A percentile compares a stretch with the other conserved stretches of the same genome.
phyloP scores from a whole-genome alignment of 2,113 vertebrate genomes.

The Daubentonia madagascariensis region DNA sequence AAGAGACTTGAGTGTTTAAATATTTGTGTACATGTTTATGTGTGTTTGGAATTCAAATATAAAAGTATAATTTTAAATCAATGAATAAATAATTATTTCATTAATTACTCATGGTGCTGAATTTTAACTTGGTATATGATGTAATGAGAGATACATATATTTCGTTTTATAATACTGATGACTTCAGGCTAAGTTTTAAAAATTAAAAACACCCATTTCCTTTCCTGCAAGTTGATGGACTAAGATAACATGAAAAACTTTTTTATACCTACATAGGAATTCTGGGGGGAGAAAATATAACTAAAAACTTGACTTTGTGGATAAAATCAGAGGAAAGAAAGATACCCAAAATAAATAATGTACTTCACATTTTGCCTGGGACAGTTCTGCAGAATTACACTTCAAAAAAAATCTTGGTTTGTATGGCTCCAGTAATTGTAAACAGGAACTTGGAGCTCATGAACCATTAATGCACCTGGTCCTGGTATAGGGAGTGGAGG shows the following conservation, averaged over 20 bases:
- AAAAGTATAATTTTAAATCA: neutral
- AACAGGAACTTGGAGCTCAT: slow-evolving; percentile 4
- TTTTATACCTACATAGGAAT: neutral
- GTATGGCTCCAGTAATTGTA: neutral
- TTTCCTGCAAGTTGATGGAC: neutral
- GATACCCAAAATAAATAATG: neutral
- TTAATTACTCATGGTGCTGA: neutral
- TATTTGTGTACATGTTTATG: neutral
- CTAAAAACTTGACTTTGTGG: neutral
- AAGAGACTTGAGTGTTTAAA: neutral
- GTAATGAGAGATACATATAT: neutral
- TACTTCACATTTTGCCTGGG: neutral
- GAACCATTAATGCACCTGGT: neutral
- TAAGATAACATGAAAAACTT: neutral
- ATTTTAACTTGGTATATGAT: neutral
- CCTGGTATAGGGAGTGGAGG: neutral
- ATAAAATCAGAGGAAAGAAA: slow-evolving; percentile 18
- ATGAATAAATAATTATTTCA: neutral
- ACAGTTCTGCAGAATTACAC: neutral
- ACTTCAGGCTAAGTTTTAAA: neutral
- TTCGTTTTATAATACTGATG: neutral
- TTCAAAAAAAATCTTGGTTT: neutral
- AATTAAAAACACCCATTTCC: neutral
- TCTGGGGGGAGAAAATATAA: neutral
- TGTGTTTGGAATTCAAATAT: neutral